Evolutionary conservation across 2,113 vertebrate species (phyloP), one percentile per base, ranked within the genome.

Genomic region (Rhinoptilus africanus): DNA sequence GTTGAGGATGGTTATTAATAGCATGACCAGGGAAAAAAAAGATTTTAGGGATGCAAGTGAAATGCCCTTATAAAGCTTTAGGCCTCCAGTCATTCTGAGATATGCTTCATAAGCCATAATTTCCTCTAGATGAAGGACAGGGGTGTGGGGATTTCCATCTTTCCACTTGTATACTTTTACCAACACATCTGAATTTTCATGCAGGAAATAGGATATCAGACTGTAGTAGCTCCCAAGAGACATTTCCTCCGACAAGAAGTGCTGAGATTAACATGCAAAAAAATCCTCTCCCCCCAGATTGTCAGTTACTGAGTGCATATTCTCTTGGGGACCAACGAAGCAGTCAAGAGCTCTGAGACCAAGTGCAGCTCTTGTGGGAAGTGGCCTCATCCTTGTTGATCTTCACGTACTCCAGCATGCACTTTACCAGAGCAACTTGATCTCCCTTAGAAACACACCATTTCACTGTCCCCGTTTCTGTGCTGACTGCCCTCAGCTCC

Each of bases 341-440:
- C n/a, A 37, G 47, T 37, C n/a, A 20, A 35, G n/a, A 10, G n/a
- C n/a, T 71, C 47, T 71, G 10, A 1, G 2, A 4, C 5, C 2
- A 5, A 9, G 5, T 72, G 14, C 35, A 72, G 12, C 35, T 39
- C 14, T 53, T 20, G 21, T 53, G 50, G 20, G 27, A 72, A 22
- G 17, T 35, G 12, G 47, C 8, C 21, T 34, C 11, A 2, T 34
- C 8, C 35, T 54, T 54, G 14, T 11, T 24, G 37, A 24, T 54
- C 50, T 23, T 54, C 21, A 18, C 2, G 2, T 39, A 30, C 35
- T 53, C 27, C 69, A 39, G 14, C 35, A 39, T 5, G 10, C 5
- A 51, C 35, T 39, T 14, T 17, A 39, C 17, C 15, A 43, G 11
- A 56, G 11, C 37, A 41, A 43, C 10, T 30, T 18, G 8, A 2